Evolutionary conservation across 30 jellyfish, hydroid and myxozoan genomes (phyloP).

Genomic region (Aurelia aurita complex sp. Pacific): DNA sequence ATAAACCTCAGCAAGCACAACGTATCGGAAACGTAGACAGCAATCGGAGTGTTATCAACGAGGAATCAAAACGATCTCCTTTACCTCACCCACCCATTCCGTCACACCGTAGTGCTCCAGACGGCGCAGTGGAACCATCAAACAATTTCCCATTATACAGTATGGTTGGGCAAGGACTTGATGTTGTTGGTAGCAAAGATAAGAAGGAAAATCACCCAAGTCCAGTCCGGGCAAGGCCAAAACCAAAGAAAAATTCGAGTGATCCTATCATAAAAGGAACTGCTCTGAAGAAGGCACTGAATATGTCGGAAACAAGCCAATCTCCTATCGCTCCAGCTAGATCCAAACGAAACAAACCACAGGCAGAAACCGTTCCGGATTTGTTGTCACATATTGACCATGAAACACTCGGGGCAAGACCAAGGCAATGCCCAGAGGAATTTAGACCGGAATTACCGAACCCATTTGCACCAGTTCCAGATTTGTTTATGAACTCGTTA

Average conservation of each 20-base stretch:
- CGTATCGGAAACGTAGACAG: too few species aligned
- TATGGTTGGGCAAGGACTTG: too few species aligned
- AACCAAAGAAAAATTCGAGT: too few species aligned
- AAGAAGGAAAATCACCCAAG: too few species aligned
- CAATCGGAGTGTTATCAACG: too few species aligned
- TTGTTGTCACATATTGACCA: background rate
- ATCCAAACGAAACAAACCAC: background rate
- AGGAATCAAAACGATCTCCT: background rate
- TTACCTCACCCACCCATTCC: conserved; percentile 18
- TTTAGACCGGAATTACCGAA: background rate
- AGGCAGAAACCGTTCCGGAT: background rate
- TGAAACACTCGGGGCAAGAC: conserved; percentile 1
- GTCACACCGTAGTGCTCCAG: conserved; percentile 16
- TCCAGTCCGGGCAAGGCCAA: too few species aligned
- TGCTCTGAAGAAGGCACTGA: too few species aligned
- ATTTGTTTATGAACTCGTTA: background rate
- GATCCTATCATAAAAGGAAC: too few species aligned
- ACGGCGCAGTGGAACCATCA: conserved; percentile 7
- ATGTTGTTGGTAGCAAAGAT: too few species aligned
- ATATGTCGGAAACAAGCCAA: too few species aligned
- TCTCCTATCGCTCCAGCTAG: too few species aligned
- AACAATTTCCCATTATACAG: background rate
- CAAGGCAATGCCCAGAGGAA: background rate
- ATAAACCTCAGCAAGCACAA: too few species aligned
- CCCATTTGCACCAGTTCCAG: background rate